Conservation (phyloP, 2,113 vertebrate species). For the Megaleporinus macrocephalus region DNA sequence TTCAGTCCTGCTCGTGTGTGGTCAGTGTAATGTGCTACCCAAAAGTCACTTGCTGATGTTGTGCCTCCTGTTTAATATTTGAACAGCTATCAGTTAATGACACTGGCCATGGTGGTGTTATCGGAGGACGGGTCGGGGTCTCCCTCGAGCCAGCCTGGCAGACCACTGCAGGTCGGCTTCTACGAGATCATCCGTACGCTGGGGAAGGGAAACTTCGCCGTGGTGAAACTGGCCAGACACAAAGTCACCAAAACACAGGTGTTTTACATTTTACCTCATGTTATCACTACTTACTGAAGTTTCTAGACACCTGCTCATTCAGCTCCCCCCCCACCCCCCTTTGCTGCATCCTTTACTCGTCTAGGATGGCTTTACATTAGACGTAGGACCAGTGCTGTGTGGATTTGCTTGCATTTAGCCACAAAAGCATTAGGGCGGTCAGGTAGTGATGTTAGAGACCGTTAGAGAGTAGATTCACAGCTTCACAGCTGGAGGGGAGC, state of each 20-base stretch:
- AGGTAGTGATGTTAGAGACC: too few species aligned
- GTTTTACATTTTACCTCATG: neutral
- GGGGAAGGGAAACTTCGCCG: constrained; percentile 87
- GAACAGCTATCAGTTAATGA: neutral
- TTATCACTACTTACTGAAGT: neutral
- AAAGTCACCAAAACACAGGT: constrained; percentile 88
- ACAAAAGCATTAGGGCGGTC: too few species aligned
- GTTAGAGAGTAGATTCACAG: too few species aligned
- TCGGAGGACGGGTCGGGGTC: neutral
- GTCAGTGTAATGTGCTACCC: neutral
- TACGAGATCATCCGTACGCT: constrained; percentile 85
- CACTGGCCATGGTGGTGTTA: constrained; percentile 44
- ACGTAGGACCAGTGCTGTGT: too few species aligned
- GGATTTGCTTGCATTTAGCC: too few species aligned
- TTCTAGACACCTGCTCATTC: too few species aligned
- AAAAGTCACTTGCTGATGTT: neutral
- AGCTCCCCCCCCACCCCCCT: too few species aligned
- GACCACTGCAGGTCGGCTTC: constrained; percentile 84
- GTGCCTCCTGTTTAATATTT: neutral
- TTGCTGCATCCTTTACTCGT: neutral
- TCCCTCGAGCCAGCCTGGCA: constrained; percentile 30
- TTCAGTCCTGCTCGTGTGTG: neutral
- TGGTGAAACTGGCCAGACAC: constrained; percentile 86
- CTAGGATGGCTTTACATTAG: too few species aligned
- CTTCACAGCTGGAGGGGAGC: too few species aligned